These are phyloP conservation scores for Otis tarda DNA, from an alignment of 2,113 vertebrate genomes.

Conservation along the genomic window DNA sequence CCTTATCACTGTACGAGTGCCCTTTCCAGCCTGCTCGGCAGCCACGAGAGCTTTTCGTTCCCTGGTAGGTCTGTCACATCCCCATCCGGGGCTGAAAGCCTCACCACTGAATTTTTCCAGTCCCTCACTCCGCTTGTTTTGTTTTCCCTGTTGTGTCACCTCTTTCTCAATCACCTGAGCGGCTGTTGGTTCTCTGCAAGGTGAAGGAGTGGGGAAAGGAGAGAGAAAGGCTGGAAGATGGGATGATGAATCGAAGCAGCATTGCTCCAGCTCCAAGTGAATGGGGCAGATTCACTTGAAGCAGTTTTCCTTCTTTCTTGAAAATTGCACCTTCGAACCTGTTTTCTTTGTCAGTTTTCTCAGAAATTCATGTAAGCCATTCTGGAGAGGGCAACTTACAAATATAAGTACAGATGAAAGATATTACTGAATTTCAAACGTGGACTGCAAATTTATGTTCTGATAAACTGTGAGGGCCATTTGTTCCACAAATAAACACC, in stretches of 20 bases:
- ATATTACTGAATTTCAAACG: not conserved
- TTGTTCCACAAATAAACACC: conserved; percentile 36
- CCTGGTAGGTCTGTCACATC: accelerated
- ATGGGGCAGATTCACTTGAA: not conserved
- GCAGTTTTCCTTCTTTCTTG: not conserved
- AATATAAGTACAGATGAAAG: conserved; percentile 7
- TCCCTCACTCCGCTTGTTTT: not conserved
- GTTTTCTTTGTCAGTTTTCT: not conserved
- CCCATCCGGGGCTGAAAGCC: not conserved
- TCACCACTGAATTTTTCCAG: not conserved
- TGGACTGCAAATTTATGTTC: not conserved
- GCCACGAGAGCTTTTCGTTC: not conserved
- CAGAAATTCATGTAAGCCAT: not conserved
- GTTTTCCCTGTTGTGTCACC: not conserved
- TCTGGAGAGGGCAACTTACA: not conserved
- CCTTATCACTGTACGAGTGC: not conserved
- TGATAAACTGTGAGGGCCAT: not conserved
- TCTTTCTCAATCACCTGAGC: not conserved
- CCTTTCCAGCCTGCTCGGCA: not conserved
- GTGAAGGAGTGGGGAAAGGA: not conserved
- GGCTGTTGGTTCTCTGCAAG: not conserved
- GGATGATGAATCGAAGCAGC: not conserved
- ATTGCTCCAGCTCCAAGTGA: not conserved
- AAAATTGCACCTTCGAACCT: not conserved
- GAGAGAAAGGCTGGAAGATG: not conserved